Evolutionary conservation across 2,888 invertebrate species (phyloP), one percentile per base, ranked within the genome.

Genomic region (Hyposoter dolosus): DNA sequence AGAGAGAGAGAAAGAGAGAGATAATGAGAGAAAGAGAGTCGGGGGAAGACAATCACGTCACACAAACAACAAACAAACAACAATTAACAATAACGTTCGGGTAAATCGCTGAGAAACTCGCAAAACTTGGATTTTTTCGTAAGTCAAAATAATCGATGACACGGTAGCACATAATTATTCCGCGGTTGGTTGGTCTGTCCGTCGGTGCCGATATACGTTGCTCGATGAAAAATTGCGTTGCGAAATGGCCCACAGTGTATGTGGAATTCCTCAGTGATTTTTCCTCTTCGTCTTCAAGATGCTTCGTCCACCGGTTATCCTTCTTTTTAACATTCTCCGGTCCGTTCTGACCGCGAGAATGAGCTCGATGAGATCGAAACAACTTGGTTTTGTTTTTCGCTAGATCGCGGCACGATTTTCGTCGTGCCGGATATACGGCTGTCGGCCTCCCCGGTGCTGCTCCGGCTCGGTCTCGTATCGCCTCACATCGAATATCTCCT

Each of bases 401-500:
- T 87, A 85, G 66, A 86, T 88, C 88, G 77, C 87, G 83, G 79
- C 83, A 82, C 86, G 86, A 83, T 79, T 72, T 35, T 76, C 66
- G 53, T 84, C 86, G 83, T 82, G 83, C 82, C 86, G 86, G 88
- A 88, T 69, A 78, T 85, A 87, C 87, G 88, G 87, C 88, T 88
- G 86, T 80, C 89, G 90, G 92, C 92, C 92, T 92, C 92, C 92
- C 92, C 92, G 89, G 88, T 89, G 85, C 78, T 89, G 88, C 83
- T 89, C 89, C 89, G 90, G 89, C 87, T 89, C 88, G 91, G 91
- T 89, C 92, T 90, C 92, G 86, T 85, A 85, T 88, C 87, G 88
- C 90, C 91, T 86, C 83, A 60, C 76, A 79, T 87, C 87, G 82
- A 86, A 88, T 63, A 80, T 87, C 72, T 88, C 81, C 17, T 85